Base-by-base conservation (phyloP, 2,888 invertebrate genomes). In the Opisthograptis luteolata region DNA sequence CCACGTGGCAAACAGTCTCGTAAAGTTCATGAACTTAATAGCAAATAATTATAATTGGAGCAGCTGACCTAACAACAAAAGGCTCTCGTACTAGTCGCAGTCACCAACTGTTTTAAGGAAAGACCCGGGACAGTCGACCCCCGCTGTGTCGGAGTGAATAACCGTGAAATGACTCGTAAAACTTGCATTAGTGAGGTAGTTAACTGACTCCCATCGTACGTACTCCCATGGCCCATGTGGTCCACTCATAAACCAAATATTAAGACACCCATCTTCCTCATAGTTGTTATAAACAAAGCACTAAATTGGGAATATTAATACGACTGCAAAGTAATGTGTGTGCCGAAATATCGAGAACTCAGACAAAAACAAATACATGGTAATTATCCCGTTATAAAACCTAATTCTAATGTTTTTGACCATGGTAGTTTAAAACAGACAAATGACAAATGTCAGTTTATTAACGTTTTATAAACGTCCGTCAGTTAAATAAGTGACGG, bases 81-180 rank as follows among this genome's bases (percentile, higher is more conserved):
- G 30, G 30, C 30, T 17, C 19, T 15, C 6, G 12, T 25, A 37
- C 10, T 9, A 14, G 9, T 31, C 25, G 24, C 14, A 30, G 24
- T 31, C 25, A 30, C 34, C 27, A 19, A 35, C 25, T 12, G 27
- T 20, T 32, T 13, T n/a, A n/a, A n/a, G n/a, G n/a, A 20, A 30
- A 19, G 34, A 27, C 12, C 32, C 40, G 8, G 28, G 37, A 20
- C 32, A 27, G 25, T 31, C 20, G 49, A 27, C 73, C 81, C 84
- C 84, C 72, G 77, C 78, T 65, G 75, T 36, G 73, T 63, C 66
- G 62, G 76, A 81, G 84, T 82, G 84, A 83, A 79, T 79, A 83
- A 81, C 87, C 87, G 83, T 87, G 87, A 88, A 87, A 87, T 87
- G 79, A 82, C 79, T 86, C 87, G 79, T 88, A 87, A 88, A 87